Conservation (phyloP, 2,113 vertebrate species). For the Anoura caudifer region DNA sequence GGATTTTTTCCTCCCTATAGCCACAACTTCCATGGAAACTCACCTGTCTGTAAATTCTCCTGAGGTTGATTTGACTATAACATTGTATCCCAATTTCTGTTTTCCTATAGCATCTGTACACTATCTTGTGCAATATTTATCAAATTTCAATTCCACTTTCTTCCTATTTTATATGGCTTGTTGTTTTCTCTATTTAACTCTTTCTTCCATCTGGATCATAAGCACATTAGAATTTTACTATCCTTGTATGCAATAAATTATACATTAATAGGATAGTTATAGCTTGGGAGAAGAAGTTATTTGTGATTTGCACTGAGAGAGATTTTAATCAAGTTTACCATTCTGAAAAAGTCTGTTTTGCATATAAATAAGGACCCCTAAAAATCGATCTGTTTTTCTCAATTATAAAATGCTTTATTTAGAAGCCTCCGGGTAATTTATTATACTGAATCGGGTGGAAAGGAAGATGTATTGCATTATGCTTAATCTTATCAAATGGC, state of each 20-base stretch:
- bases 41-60: not conserved
- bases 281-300: conserved; percentile 73
- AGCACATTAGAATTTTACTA: conserved; percentile 71
- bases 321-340: conserved; percentile 82
- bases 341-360: conserved; percentile 79
- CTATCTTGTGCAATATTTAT: conserved; percentile 29
- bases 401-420: conserved; percentile 81
- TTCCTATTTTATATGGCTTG: conserved; percentile 15
- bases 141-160: conserved; percentile 47
- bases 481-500: conserved; percentile 81
- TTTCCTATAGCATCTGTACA: not conserved
- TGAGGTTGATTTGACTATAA: not conserved
- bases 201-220: conserved; percentile 74
- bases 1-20: not conserved
- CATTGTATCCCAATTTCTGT: not conserved
- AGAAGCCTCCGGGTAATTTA: conserved; percentile 80
- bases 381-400: conserved; percentile 83
- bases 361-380: conserved; percentile 82
- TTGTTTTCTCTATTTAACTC: conserved; percentile 66
- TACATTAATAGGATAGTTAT: conserved; percentile 80
- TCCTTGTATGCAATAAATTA: conserved; percentile 76
- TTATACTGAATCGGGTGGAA: conserved; percentile 74
- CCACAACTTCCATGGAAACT: not conserved
- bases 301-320: conserved; percentile 78
- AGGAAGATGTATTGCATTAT: conserved; percentile 78